Conservation (phyloP, 2,797 vertebrate genomes). For the Ispidina lecontei region DNA sequence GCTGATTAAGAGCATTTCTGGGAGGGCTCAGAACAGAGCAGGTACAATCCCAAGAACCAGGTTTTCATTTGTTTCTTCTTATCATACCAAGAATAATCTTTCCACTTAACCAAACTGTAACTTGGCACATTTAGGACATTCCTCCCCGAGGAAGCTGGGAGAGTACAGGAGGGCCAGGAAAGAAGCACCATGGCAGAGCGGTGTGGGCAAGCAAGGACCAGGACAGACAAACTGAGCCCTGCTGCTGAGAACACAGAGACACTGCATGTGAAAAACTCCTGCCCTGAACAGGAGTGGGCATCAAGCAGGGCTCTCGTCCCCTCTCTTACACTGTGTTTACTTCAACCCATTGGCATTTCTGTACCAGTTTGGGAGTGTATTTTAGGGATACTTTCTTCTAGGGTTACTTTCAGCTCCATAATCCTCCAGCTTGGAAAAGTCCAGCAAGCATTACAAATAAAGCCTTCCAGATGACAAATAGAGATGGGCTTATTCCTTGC, state of each 20-base stretch:
- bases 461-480: neutral
- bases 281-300: neutral
- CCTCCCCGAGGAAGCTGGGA: neutral
- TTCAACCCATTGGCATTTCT: neutral
- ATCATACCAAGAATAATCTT: neutral
- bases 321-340: neutral
- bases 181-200: neutral
- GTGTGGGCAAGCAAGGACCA: neutral
- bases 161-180: neutral
- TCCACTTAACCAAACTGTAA: neutral
- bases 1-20: neutral
- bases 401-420: neutral
- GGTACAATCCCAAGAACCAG: neutral
- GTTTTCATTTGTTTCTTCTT: neutral
- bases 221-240: neutral
- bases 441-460: neutral
- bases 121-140: neutral
- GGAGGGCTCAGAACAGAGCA: neutral
- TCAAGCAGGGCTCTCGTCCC: neutral
- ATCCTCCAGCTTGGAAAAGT: neutral
- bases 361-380: neutral
- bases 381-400: neutral
- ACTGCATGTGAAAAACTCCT: neutral
- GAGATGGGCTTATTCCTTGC: neutral
- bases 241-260: neutral